phyloP scores from a whole-genome alignment of 2,797 vertebrate species.

The Myotis pilosus region DNA sequence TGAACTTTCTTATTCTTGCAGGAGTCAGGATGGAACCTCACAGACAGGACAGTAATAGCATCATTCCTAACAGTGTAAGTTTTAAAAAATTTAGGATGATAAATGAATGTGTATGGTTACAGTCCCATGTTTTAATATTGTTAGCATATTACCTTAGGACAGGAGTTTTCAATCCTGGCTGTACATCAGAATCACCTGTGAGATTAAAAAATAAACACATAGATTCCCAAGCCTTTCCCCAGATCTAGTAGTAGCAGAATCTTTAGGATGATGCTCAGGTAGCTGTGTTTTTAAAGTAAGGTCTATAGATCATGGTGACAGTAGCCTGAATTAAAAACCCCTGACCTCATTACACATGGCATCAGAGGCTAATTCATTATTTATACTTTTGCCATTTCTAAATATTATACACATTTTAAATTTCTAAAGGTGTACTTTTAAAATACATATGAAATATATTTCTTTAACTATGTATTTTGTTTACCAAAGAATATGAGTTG shows the following conservation, averaged over 20 bases:
- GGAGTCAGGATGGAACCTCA: constrained; percentile 83
- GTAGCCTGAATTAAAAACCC: background rate
- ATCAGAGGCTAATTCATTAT: background rate
- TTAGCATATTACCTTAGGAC: background rate
- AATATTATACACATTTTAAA: background rate
- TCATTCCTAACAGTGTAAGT: constrained; percentile 84
- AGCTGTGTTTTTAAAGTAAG: background rate
- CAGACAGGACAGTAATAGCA: constrained; percentile 81
- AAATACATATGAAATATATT: background rate
- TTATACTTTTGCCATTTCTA: background rate
- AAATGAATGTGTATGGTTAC: background rate
- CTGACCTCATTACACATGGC: background rate
- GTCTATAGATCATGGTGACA: background rate
- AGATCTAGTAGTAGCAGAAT: background rate
- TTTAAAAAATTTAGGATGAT: constrained; percentile 7
- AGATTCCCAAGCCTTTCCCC: background rate
- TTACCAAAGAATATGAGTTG: constrained; percentile 2
- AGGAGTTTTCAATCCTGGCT: background rate
- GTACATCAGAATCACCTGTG: background rate
- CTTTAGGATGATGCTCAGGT: background rate
- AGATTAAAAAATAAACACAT: background rate
- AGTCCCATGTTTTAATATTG: background rate
- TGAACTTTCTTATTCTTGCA: constrained; percentile 79
- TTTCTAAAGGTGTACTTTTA: constrained; percentile 3
- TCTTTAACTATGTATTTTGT: background rate